A percentile compares a stretch with the other conserved stretches of the same genome.
Evolutionary conservation across 1,140 invertebrate genomes (phyloP).

Genomic region (Drosophila hydei): DNA sequence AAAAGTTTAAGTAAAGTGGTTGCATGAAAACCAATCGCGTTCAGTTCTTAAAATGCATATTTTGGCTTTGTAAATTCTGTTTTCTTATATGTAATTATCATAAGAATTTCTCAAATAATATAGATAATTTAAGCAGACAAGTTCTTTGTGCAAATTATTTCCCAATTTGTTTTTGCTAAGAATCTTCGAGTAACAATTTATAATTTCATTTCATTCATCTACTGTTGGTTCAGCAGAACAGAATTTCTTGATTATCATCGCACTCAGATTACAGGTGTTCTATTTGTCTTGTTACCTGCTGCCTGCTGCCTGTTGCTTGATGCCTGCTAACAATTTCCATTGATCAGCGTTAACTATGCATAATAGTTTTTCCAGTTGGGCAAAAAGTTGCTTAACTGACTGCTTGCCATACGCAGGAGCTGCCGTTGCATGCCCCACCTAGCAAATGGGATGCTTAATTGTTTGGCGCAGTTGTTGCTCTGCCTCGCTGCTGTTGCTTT

Average conservation of each 20-base stretch:
- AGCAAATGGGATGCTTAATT: slow-evolving; percentile 50
- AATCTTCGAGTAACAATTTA: no score
- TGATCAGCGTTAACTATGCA: slow-evolving; percentile 41
- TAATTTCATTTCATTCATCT: no score
- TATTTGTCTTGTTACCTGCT: slow-evolving; percentile 7
- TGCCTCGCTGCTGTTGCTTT: slow-evolving; percentile 32
- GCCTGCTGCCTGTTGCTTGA: slow-evolving; percentile 18
- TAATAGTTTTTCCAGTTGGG: slow-evolving; percentile 35
- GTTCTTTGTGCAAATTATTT: no score
- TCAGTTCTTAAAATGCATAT: no score
- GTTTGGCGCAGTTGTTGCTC: slow-evolving; percentile 42
- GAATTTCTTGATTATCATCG: background rate
- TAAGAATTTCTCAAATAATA: no score
- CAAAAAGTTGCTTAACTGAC: slow-evolving; percentile 23
- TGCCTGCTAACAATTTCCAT: slow-evolving; percentile 34
- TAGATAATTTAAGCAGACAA: no score
- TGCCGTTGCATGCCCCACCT: slow-evolving; percentile 34
- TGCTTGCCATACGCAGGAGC: background rate
- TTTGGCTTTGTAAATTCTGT: no score
- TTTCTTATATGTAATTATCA: no score
- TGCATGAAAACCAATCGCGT: background rate
- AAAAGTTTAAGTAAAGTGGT: background rate
- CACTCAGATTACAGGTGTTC: no score
- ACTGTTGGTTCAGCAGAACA: no score
- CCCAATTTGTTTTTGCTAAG: no score